Percentiles rank a stretch among this genome's conserved stretches.
Evolutionary conservation across 2,797 vertebrate species (phyloP).

Genomic region (Sphenopsis melanotis): DNA sequence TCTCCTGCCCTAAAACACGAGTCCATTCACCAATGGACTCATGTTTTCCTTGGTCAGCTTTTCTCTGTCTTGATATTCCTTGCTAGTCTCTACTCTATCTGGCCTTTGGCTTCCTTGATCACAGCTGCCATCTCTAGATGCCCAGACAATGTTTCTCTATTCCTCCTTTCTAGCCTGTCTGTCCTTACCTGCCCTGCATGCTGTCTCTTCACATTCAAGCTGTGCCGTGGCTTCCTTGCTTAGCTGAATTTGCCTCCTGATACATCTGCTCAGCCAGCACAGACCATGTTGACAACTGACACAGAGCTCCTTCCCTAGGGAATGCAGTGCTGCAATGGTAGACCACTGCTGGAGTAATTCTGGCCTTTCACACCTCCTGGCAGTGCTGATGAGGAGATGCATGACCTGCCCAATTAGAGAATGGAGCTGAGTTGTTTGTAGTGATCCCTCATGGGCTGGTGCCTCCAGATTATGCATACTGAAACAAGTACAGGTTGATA

Average conservation of each 20-base stretch:
- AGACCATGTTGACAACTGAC: neutral
- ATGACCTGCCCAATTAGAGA: fast-evolving
- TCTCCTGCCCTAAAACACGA: neutral
- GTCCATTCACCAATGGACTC: neutral
- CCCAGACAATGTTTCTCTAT: neutral
- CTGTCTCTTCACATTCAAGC: neutral
- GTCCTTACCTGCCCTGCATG: neutral
- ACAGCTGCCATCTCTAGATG: neutral
- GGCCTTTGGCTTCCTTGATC: neutral
- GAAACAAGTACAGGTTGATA: neutral
- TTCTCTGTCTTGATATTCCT: neutral
- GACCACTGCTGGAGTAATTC: neutral
- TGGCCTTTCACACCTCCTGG: neutral
- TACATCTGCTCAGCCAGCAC: neutral
- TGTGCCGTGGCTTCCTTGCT: neutral
- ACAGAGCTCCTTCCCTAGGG: neutral
- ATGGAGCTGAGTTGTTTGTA: neutral
- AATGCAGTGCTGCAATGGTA: neutral
- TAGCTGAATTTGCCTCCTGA: neutral
- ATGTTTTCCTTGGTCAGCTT: neutral
- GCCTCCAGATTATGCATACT: neutral
- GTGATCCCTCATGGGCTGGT: neutral
- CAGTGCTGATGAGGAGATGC: neutral
- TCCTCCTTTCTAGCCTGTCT: neutral
- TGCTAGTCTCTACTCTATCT: neutral